Evolutionary conservation across 2,888 invertebrate species (phyloP).

Genomic region (Nephrotoma flavescens): DNA sequence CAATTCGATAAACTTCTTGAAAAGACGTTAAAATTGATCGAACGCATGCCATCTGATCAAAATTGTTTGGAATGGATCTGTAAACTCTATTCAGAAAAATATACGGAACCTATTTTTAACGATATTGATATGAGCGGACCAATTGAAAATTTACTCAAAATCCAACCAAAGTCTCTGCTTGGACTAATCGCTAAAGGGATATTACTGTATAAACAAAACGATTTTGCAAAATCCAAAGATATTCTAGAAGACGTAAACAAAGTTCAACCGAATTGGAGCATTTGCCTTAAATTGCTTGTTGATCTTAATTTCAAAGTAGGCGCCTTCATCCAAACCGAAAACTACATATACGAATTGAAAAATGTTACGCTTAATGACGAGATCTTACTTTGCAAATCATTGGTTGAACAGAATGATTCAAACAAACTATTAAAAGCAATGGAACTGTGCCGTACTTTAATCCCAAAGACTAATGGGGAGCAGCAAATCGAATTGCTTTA

Average conservation of each 20-base stretch:
- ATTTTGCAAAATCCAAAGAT: constrained; percentile 41
- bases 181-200: constrained; percentile 47
- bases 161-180: constrained; percentile 38
- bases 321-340: constrained; percentile 35
- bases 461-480: constrained; percentile 9
- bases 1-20: constrained; percentile 32
- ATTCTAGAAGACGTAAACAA: constrained; percentile 31
- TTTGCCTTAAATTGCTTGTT: constrained; percentile 36
- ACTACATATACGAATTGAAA: constrained; percentile 18
- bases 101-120: neutral
- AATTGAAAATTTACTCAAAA: constrained; percentile 8
- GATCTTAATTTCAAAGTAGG: constrained; percentile 34
- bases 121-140: constrained; percentile 13
- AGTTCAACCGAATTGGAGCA: constrained; percentile 30
- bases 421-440: constrained; percentile 40
- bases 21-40: constrained; percentile 35
- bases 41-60: constrained; percentile 33
- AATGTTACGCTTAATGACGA: neutral
- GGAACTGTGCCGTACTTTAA: constrained; percentile 25
- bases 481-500: constrained; percentile 2
- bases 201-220: constrained; percentile 34
- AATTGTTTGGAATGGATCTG: constrained; percentile 47
- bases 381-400: neutral
- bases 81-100: constrained; percentile 38
- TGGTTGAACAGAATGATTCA: constrained; percentile 25